These are phyloP conservation scores for Cossypha caffra DNA, from an alignment of 2,797 vertebrate species.

Conservation along the genomic window DNA sequence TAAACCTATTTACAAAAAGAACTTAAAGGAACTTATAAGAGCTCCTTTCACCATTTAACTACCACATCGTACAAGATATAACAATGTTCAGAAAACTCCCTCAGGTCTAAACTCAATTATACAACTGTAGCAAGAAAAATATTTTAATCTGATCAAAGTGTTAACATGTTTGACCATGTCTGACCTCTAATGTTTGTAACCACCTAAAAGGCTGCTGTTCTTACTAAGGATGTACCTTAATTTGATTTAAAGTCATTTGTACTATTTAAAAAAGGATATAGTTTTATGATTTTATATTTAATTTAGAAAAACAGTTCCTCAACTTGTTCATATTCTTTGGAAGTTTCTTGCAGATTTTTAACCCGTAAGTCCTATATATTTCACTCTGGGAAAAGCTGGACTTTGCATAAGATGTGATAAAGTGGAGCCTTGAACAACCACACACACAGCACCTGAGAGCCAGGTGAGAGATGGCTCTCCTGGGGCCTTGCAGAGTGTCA, in stretches of 20 bases:
- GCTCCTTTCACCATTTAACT: conserved; percentile 52
- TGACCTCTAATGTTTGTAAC: conserved; percentile 71
- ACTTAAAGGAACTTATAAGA: conserved; percentile 36
- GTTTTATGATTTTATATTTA: conserved; percentile 57
- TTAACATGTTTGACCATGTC: conserved; percentile 76
- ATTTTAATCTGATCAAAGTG: conserved; percentile 76
- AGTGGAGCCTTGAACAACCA: not conserved
- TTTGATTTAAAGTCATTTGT: conserved; percentile 74
- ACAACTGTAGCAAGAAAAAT: conserved; percentile 70
- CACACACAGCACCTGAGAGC: rapidly evolving
- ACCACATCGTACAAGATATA: conserved; percentile 66
- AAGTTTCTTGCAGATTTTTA: conserved; percentile 19
- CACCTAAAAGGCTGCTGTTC: conserved; percentile 69
- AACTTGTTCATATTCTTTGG: not conserved
- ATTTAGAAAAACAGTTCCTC: conserved; percentile 41
- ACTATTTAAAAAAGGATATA: conserved; percentile 70
- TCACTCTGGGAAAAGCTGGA: not conserved
- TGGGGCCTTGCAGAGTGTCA: not conserved
- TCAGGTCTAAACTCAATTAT: conserved; percentile 72
- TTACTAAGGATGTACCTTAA: conserved; percentile 64
- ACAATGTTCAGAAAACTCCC: conserved; percentile 73
- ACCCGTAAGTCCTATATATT: not conserved
- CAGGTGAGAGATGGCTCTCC: not conserved
- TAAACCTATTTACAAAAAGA: conserved; percentile 35
- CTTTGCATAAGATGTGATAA: not conserved